Conservation (phyloP, 2,888 invertebrate genomes). For the Dusona sp. region DNA sequence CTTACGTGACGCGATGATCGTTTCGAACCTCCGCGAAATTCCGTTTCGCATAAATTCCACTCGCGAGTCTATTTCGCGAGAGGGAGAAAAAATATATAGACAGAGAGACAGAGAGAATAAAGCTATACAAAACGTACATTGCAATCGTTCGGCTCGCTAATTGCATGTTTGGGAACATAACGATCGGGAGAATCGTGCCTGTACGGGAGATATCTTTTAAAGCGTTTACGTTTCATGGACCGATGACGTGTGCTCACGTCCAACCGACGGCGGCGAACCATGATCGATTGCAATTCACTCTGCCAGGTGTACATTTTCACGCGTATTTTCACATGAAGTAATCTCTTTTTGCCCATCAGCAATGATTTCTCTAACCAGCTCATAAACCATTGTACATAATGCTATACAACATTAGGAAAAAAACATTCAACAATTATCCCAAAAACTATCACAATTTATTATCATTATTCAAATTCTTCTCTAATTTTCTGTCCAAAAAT, state of each 20-base stretch:
- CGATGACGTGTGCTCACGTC: conserved; percentile 50
- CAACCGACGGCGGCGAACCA: conserved; percentile 39
- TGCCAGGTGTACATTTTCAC: conserved; percentile 69
- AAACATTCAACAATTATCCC: background rate
- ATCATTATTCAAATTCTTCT: background rate
- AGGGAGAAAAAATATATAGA: background rate
- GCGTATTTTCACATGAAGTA: conserved; percentile 32
- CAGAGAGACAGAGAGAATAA: background rate
- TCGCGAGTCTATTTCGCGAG: conserved; percentile 9
- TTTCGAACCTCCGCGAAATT: conserved; percentile 49
- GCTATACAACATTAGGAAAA: background rate
- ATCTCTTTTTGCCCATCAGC: conserved; percentile 18
- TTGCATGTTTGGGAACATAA: conserved; percentile 62
- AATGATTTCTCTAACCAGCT: conserved; percentile 25
- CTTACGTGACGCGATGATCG: conserved; percentile 6
- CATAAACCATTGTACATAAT: background rate
- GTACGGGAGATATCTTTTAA: conserved; percentile 62
- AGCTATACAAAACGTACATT: conserved; percentile 9
- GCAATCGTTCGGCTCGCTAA: conserved; percentile 53
- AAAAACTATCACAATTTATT: background rate
- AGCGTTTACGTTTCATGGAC: conserved; percentile 58
- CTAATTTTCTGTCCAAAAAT: background rate
- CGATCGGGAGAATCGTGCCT: conserved; percentile 42
- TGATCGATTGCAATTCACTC: conserved; percentile 66
- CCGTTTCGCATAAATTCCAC: conserved; percentile 16